Evolutionary conservation across 2,113 vertebrate species (phyloP).

Genomic region (Rissa tridactyla): DNA sequence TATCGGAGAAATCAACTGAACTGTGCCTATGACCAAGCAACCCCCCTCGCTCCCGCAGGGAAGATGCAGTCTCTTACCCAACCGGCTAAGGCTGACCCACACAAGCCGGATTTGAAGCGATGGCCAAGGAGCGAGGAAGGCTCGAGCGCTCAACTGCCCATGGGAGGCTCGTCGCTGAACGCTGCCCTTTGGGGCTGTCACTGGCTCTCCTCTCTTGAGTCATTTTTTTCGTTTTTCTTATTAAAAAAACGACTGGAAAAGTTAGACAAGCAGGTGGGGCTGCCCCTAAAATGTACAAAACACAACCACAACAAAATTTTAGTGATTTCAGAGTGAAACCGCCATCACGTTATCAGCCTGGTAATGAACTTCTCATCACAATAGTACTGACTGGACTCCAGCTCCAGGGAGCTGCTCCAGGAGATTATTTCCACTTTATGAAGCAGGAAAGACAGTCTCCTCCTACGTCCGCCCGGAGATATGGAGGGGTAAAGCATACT

Average conservation of each 20-base stretch:
- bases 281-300: neutral
- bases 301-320: neutral
- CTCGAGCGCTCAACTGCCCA: neutral
- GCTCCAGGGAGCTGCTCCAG: neutral
- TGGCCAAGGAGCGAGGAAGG: neutral
- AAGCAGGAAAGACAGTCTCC: neutral
- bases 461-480: neutral
- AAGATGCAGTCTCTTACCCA: neutral
- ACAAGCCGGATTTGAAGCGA: neutral
- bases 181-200: neutral
- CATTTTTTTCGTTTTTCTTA: too few species aligned
- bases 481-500: neutral
- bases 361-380: neutral
- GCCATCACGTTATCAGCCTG: neutral
- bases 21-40: neutral
- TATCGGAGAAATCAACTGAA: neutral
- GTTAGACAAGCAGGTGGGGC: neutral
- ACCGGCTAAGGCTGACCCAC: neutral
- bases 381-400: neutral
- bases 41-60: neutral
- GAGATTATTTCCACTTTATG: neutral
- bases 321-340: neutral
- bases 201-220: neutral
- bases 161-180: neutral
- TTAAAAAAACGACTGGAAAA: neutral